Evolutionary conservation across 2,888 invertebrate genomes (phyloP).

Genomic region (Nezara viridula): DNA sequence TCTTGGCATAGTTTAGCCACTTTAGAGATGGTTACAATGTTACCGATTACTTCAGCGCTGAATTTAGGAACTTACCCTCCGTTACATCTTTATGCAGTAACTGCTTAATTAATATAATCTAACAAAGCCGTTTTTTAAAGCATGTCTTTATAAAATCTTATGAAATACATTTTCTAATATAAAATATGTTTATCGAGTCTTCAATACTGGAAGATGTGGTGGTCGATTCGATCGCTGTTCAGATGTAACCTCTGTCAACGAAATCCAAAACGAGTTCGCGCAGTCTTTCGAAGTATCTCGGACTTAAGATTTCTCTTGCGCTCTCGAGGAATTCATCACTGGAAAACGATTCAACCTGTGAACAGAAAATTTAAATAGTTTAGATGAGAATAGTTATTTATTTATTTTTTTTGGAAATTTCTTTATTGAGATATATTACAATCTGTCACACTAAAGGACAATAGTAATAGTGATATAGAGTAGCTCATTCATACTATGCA

Average conservation of each 20-base stretch:
- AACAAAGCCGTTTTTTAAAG: background rate
- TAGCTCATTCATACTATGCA: too few species aligned
- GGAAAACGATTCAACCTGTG: conserved; percentile 52
- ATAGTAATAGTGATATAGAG: too few species aligned
- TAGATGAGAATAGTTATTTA: too few species aligned
- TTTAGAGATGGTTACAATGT: too few species aligned
- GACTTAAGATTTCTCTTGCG: conserved; percentile 58
- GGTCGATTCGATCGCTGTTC: background rate
- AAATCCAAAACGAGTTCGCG: conserved; percentile 64
- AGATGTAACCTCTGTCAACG: conserved; percentile 64
- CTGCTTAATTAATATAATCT: background rate
- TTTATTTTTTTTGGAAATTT: too few species aligned
- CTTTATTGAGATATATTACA: too few species aligned
- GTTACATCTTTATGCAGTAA: background rate
- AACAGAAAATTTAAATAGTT: background rate
- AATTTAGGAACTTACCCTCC: too few species aligned
- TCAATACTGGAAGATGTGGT: background rate
- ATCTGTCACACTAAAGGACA: too few species aligned
- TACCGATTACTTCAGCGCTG: too few species aligned
- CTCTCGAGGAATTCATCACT: conserved; percentile 54
- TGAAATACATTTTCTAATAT: background rate
- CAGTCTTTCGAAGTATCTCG: conserved; percentile 62
- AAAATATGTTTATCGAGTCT: background rate
- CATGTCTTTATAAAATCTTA: background rate
- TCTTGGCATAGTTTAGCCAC: too few species aligned